Evolutionary conservation across 2,888 invertebrate genomes (phyloP).

Genomic region (Acheta domesticus): DNA sequence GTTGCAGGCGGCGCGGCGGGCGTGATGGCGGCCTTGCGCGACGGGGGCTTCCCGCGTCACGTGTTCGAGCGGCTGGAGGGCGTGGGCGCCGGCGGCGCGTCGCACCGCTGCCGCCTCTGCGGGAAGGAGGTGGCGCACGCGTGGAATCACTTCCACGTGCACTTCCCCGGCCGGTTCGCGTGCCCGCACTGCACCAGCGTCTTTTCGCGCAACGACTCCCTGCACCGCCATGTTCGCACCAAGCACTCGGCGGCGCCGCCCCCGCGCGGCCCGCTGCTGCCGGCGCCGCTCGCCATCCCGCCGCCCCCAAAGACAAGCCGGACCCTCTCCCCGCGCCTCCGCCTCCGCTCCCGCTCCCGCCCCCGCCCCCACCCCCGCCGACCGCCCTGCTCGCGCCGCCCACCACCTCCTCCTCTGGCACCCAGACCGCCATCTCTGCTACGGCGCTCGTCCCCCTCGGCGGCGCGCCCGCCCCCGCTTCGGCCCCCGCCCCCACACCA

Average conservation of each 20-base stretch:
- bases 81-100: conserved; percentile 56
- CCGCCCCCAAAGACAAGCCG: not conserved
- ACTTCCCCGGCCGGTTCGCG: conserved; percentile 58
- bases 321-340: not conserved
- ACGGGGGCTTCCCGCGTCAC: conserved; percentile 46
- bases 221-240: conserved; percentile 57
- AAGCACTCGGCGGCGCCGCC: conserved; percentile 48
- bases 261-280: not conserved
- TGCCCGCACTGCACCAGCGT: conserved; percentile 58
- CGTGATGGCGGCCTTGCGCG: conserved; percentile 9
- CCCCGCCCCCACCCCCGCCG: not conserved
- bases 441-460: not conserved
- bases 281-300: conserved; percentile 1
- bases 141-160: conserved; percentile 60
- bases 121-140: conserved; percentile 61
- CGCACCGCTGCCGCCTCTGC: conserved; percentile 57
- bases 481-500: not conserved
- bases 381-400: not conserved
- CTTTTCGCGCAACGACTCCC: conserved; percentile 58
- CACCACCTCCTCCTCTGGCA: not conserved
- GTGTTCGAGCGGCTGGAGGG: conserved; percentile 60
- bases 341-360: not conserved
- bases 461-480: not conserved
- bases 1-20: not conserved
- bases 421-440: not conserved